Conservation (phyloP, 2,888 invertebrate species). For the Limulus polyphemus region DNA sequence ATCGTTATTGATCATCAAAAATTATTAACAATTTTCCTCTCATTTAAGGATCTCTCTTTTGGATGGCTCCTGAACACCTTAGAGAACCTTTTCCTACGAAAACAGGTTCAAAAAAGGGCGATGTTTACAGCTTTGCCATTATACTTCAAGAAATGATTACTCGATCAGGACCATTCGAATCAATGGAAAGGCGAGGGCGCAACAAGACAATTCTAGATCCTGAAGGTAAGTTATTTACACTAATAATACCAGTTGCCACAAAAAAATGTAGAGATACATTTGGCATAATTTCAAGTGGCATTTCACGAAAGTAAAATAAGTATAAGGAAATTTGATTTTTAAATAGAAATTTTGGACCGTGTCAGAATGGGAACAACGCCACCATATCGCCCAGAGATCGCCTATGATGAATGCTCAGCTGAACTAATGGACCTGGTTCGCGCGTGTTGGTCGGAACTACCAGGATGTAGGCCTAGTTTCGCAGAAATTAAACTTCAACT, state of each 20-base stretch:
- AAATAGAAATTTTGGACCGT: conserved; percentile 48
- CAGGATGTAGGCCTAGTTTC: conserved; percentile 64
- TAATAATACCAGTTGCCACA: too few relatives aligned
- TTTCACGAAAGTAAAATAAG: too few relatives aligned
- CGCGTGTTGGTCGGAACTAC: conserved; percentile 57
- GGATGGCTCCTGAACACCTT: conserved; percentile 72
- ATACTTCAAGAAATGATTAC: conserved; percentile 76
- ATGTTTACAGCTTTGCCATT: conserved; percentile 79
- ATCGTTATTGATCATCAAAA: too few relatives aligned
- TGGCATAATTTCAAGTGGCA: too few relatives aligned
- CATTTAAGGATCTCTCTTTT: conserved; percentile 61
- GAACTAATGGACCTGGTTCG: conserved; percentile 58
- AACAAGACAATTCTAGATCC: conserved; percentile 16
- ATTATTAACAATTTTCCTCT: too few relatives aligned
- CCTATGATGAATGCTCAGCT: conserved; percentile 51
- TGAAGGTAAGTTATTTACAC: conserved; percentile 7
- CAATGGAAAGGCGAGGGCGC: conserved; percentile 38
- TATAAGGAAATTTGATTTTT: too few relatives aligned
- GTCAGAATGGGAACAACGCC: conserved; percentile 59
- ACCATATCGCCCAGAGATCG: conserved; percentile 58
- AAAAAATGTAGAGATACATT: conserved; percentile 42
- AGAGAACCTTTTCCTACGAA: conserved; percentile 51
- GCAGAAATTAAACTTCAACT: conserved; percentile 57
- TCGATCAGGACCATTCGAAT: conserved; percentile 47
- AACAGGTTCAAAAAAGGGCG: conserved; percentile 56